Percentiles rank a stretch among this genome's conserved stretches.
Evolutionary conservation across 2,888 invertebrate genomes (phyloP).

Genomic region (Gasteruption jaculator): DNA sequence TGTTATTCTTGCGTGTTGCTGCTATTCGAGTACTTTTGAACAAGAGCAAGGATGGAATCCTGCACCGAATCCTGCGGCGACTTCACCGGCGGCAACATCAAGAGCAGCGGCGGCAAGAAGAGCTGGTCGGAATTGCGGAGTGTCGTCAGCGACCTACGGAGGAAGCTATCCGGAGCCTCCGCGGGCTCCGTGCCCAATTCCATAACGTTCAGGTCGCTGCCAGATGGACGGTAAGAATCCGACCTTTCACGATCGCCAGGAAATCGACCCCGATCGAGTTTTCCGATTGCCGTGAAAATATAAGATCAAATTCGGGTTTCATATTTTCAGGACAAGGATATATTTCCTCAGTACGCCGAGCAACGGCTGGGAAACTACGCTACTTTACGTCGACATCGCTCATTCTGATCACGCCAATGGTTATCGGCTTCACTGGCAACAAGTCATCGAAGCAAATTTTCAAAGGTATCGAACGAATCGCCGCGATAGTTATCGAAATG

Average conservation of each 20-base stretch:
- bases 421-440: slow-evolving; percentile 71
- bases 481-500: too few relatives aligned
- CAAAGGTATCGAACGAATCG: slow-evolving; percentile 51
- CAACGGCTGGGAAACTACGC: slow-evolving; percentile 85
- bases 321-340: slow-evolving; percentile 63
- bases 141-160: slow-evolving; percentile 75
- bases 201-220: slow-evolving; percentile 73
- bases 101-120: slow-evolving; percentile 31
- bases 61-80: neutral
- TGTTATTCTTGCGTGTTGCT: too few relatives aligned
- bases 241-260: too few relatives aligned
- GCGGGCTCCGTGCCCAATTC: slow-evolving; percentile 75
- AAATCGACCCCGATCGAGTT: too few relatives aligned
- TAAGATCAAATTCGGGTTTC: neutral
- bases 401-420: slow-evolving; percentile 58
- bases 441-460: slow-evolving; percentile 74
- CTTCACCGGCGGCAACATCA: neutral
- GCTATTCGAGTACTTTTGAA: too few relatives aligned
- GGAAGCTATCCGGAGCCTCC: slow-evolving; percentile 72
- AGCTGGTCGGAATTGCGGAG: slow-evolving; percentile 78
- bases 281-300: too few relatives aligned
- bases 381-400: slow-evolving; percentile 81
- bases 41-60: neutral
- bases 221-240: slow-evolving; percentile 59
- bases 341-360: slow-evolving; percentile 87